Base-by-base conservation (phyloP, 2,113 vertebrate species). In the Spea multiplicata region DNA sequence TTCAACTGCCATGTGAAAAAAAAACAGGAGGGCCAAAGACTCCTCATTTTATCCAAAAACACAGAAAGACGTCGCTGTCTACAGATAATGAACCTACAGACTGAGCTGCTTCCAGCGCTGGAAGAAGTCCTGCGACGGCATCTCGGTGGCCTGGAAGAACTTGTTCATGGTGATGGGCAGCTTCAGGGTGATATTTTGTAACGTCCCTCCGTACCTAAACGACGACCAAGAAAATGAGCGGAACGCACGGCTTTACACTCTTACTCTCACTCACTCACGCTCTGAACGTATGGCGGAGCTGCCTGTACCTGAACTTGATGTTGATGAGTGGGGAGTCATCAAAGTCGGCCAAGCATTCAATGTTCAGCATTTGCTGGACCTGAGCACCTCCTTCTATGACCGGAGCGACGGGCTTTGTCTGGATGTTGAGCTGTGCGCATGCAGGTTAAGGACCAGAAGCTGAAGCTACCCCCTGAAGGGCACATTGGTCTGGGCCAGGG, bases 31-130 rank as follows among this genome's bases (percentile, higher is more conserved):
- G n/a, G n/a, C n/a, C n/a, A n/a, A n/a, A n/a, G n/a, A n/a, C n/a
- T n/a, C n/a, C n/a, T n/a, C n/a, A n/a, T n/a, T n/a, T n/a, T n/a
- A n/a, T n/a, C n/a, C n/a, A n/a, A n/a, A n/a, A n/a, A n/a, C n/a
- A n/a, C n/a, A n/a, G n/a, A n/a, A n/a, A n/a, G n/a, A n/a, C n/a
- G n/a, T n/a, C n/a, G n/a, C n/a, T n/a, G 30, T 30, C 30, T 30
- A 30, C n/a, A 30, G 45, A 59, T 45, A 0, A 2, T 5, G 46
- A 7, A 81, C 89, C 87, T 75, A 96, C 96, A 92, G 93, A 91
- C 94, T 96, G 3, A 97, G 95, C 84, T 97, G 95, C 88, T 97
- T 97, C 96, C 96, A 97, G 71, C 96, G 95, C 89, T 95, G 94
- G 88, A 97, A 97, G 84, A 97, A 97, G 83, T 97, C 96, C 46